phyloP scores from a whole-genome alignment of 1,140 invertebrate species.

The Drosophila obscura region DNA sequence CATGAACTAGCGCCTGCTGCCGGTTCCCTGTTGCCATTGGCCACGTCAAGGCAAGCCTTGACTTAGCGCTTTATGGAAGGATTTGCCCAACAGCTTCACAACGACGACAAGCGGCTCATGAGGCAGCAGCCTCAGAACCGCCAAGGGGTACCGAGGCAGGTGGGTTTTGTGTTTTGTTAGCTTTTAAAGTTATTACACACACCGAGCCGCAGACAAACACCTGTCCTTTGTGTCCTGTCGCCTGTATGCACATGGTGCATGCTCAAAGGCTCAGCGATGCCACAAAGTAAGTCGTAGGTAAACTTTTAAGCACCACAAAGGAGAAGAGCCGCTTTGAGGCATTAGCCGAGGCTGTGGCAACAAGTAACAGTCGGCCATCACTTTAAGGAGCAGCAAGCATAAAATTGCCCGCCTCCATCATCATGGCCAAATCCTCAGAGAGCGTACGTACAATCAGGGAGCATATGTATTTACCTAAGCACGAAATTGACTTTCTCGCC shows the following conservation, averaged over 20 bases:
- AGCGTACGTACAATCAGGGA: slow-evolving; percentile 5
- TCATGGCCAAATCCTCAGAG: slow-evolving; percentile 16
- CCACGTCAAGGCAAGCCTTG: slow-evolving; percentile 46
- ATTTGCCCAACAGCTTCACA: slow-evolving; percentile 50
- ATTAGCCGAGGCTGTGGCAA: slow-evolving; percentile 21
- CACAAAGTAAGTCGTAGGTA: slow-evolving; percentile 32
- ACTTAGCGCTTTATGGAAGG: slow-evolving; percentile 74
- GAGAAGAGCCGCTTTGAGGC: slow-evolving; percentile 46
- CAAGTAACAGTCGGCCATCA: slow-evolving; percentile 26
- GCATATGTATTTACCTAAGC: slow-evolving; percentile 67
- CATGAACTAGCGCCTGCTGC: slow-evolving; percentile 44
- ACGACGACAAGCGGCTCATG: slow-evolving; percentile 52
- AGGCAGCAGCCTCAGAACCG: slow-evolving; percentile 6
- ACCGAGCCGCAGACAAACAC: slow-evolving; percentile 20
- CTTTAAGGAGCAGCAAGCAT: slow-evolving; percentile 34
- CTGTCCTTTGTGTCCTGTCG: no score
- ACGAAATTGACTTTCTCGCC: slow-evolving; percentile 58
- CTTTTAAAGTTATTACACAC: slow-evolving; percentile 74
- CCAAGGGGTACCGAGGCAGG: slow-evolving; percentile 20
- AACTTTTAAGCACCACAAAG: slow-evolving; percentile 62
- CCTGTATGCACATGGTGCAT: slow-evolving; percentile 13
- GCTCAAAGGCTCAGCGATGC: slow-evolving; percentile 36
- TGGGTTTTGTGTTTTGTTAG: slow-evolving; percentile 47
- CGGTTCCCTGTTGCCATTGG: slow-evolving; percentile 48
- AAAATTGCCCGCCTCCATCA: slow-evolving; percentile 38